phyloP scores from a whole-genome alignment of 2,113 vertebrate species.

The Marmota flaviventris region DNA sequence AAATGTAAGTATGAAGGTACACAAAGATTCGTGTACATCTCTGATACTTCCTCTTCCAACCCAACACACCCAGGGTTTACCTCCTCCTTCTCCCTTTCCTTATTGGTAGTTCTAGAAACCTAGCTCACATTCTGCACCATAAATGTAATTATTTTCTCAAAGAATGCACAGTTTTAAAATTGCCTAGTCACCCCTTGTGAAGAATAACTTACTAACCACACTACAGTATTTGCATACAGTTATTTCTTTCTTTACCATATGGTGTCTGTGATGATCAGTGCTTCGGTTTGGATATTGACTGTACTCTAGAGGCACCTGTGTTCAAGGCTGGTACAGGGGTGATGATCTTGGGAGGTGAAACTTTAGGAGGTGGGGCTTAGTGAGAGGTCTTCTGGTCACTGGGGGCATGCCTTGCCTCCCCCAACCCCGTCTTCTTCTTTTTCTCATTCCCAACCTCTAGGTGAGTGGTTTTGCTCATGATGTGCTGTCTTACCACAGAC shows the following conservation, averaged over 20 bases:
- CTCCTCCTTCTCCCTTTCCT: not conserved
- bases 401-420: not conserved
- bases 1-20: not conserved
- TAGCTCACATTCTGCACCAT: not conserved
- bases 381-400: not conserved
- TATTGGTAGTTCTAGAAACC: not conserved
- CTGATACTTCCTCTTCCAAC: not conserved
- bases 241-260: not conserved
- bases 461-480: not conserved
- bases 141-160: not conserved
- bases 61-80: not conserved
- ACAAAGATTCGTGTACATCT: not conserved
- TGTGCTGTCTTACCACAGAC: not conserved
- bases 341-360: not conserved
- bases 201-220: not conserved
- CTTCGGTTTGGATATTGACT: not conserved
- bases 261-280: not conserved
- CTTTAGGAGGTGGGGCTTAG: not conserved
- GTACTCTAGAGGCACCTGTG: too few relatives aligned
- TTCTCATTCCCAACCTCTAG: not conserved
- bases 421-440: too few relatives aligned
- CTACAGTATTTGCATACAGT: not conserved
- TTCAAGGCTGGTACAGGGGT: not conserved
- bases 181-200: not conserved
- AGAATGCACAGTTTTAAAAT: not conserved